These are phyloP conservation scores for Drosophila subpulchrella DNA, from an alignment of 1,140 invertebrate genomes.

Conservation along the genomic window DNA sequence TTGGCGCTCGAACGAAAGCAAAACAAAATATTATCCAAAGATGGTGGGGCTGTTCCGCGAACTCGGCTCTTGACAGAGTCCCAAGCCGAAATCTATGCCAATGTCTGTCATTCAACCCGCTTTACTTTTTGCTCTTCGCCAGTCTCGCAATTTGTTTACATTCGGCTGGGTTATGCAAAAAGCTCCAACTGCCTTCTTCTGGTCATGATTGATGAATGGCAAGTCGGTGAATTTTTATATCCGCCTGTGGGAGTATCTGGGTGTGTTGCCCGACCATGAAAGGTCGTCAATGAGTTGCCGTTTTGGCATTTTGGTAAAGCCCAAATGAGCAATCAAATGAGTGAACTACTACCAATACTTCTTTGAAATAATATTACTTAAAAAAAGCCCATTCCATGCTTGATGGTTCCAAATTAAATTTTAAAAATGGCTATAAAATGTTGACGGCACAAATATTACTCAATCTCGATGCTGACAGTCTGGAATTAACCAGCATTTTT, in stretches of 20 bases:
- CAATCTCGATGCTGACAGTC: too few species aligned
- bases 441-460: too few species aligned
- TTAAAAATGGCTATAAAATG: neutral
- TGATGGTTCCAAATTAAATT: neutral
- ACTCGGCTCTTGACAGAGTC: neutral
- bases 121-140: slow-evolving; percentile 14
- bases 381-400: neutral
- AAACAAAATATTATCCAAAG: slow-evolving; percentile 25
- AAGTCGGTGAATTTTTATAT: slow-evolving; percentile 26
- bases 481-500: too few species aligned
- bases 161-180: slow-evolving; percentile 39
- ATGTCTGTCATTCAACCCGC: slow-evolving; percentile 63
- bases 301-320: slow-evolving; percentile 9
- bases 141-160: slow-evolving; percentile 48
- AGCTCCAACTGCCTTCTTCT: slow-evolving; percentile 33
- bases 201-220: slow-evolving; percentile 44
- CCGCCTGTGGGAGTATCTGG: slow-evolving; percentile 36
- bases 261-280: slow-evolving; percentile 46
- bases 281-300: slow-evolving; percentile 23
- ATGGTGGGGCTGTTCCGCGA: slow-evolving; percentile 53
- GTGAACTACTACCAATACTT: neutral
- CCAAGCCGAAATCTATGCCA: slow-evolving; percentile 54
- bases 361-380: neutral
- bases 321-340: neutral
- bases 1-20: slow-evolving; percentile 71